These are phyloP conservation scores for Macquaria australasica DNA, from an alignment of 2,113 vertebrate species.

Conservation along the genomic window DNA sequence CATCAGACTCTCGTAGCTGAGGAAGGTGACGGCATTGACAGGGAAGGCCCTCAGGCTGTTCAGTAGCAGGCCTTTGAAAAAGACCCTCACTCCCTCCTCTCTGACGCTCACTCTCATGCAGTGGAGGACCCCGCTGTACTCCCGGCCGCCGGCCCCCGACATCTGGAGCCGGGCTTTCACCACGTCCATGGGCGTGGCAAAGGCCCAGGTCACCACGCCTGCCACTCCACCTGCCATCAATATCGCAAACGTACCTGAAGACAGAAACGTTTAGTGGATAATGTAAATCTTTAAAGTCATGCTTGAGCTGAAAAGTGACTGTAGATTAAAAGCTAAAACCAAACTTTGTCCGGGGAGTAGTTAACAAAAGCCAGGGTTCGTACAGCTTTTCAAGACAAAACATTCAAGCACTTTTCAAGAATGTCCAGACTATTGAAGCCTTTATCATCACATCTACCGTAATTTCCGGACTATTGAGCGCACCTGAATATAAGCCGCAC, in stretches of 20 bases:
- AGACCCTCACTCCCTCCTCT: constrained; percentile 84
- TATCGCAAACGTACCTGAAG: constrained; percentile 78
- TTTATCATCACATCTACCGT: too few species aligned
- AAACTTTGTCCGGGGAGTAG: not conserved
- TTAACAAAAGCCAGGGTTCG: not conserved
- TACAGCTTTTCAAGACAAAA: too few species aligned
- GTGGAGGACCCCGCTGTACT: constrained; percentile 84
- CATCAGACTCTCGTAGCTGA: constrained; percentile 87
- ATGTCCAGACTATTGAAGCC: too few species aligned
- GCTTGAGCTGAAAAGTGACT: not conserved
- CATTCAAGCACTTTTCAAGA: too few species aligned
- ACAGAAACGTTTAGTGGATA: not conserved
- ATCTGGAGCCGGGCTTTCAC: constrained; percentile 89
- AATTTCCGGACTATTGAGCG: too few species aligned
- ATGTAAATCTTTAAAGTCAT: not conserved
- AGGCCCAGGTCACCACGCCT: constrained; percentile 84
- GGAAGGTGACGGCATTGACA: constrained; percentile 88
- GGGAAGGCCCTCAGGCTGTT: constrained; percentile 89
- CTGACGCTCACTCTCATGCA: constrained; percentile 83
- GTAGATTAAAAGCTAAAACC: not conserved
- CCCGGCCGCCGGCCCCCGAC: constrained; percentile 78
- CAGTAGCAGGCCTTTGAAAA: constrained; percentile 86
- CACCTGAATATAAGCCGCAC: too few species aligned
- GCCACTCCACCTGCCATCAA: constrained; percentile 86
- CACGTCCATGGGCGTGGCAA: constrained; percentile 88